A percentile compares a stretch with the other conserved stretches of the same genome.
Conservation (phyloP, 1,140 invertebrate genomes). For the Rhynchophorus ferrugineus region DNA sequence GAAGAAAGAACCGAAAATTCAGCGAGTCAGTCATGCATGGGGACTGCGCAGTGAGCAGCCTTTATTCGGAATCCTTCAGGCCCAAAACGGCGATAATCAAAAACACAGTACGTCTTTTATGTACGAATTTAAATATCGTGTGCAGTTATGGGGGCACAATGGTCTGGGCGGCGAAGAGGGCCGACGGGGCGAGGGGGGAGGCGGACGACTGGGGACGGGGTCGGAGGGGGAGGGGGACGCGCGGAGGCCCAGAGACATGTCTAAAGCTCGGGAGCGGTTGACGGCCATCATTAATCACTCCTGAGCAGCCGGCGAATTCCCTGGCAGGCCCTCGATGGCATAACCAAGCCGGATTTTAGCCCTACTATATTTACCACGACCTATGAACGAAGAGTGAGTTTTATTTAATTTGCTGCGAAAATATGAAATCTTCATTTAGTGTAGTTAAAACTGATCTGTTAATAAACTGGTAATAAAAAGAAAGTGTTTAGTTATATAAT, state of each 20-base stretch:
- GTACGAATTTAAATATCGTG: slow-evolving; percentile 40
- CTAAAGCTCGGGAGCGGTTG: slow-evolving; percentile 40
- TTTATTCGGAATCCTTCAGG: slow-evolving; percentile 37
- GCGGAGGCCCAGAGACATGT: slow-evolving; percentile 39
- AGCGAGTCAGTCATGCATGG: no score
- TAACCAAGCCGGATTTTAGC: slow-evolving; percentile 21
- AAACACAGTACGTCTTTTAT: slow-evolving; percentile 40
- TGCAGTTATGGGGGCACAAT: slow-evolving; percentile 34
- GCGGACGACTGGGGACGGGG: slow-evolving; percentile 27
- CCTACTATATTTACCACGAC: no score
- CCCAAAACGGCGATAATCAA: slow-evolving; percentile 40
- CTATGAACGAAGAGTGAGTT: no score
- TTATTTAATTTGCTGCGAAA: no score
- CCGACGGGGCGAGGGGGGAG: slow-evolving; percentile 29
- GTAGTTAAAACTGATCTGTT: no score
- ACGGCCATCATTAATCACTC: slow-evolving; percentile 40
- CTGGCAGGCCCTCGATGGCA: slow-evolving; percentile 17
- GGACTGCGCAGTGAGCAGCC: no score
- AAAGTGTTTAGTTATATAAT: no score
- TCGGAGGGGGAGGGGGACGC: slow-evolving; percentile 20
- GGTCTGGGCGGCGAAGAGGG: background rate
- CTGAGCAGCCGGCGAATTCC: slow-evolving; percentile 35
- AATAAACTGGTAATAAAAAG: no score
- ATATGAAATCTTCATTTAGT: no score
- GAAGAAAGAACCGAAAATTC: no score